Percentiles rank a stretch among this genome's conserved stretches.
phyloP scores from a whole-genome alignment of 2,113 vertebrate species.

The Prionailurus bengalensis region DNA sequence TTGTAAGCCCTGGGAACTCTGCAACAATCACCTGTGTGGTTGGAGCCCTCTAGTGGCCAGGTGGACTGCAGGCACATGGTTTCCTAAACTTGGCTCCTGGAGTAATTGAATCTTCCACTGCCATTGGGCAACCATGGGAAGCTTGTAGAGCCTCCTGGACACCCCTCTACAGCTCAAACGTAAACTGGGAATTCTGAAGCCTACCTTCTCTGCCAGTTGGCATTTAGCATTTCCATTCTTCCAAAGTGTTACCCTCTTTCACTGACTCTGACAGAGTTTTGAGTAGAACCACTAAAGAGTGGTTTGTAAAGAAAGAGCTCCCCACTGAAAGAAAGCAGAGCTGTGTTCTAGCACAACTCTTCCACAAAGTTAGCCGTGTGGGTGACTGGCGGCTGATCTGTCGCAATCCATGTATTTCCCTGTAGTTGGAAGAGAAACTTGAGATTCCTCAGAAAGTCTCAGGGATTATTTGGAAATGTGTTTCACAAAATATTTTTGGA shows the following conservation, averaged over 20 bases:
- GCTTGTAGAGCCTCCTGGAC: background rate
- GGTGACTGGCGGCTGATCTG: background rate
- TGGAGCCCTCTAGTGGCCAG: slow-evolving; percentile 63
- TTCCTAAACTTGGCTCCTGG: background rate
- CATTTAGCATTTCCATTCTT: background rate
- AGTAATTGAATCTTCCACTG: background rate
- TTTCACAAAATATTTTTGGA: background rate
- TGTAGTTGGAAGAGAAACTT: background rate
- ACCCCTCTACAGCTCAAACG: background rate
- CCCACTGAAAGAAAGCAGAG: background rate
- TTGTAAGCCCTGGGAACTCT: background rate
- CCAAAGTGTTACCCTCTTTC: background rate
- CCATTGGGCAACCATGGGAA: background rate
- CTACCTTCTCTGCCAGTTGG: background rate
- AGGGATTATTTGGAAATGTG: background rate
- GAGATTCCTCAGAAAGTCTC: background rate
- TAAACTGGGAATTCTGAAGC: background rate
- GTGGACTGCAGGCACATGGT: background rate
- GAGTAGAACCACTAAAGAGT: background rate
- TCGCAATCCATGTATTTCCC: background rate
- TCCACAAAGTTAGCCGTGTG: background rate
- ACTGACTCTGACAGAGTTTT: background rate
- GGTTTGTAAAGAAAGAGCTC: background rate
- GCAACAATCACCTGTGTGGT: background rate
- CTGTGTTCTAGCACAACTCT: background rate